Base-by-base conservation (phyloP, 2,888 invertebrate genomes). In the Gymnoscelis rufifasciata region DNA sequence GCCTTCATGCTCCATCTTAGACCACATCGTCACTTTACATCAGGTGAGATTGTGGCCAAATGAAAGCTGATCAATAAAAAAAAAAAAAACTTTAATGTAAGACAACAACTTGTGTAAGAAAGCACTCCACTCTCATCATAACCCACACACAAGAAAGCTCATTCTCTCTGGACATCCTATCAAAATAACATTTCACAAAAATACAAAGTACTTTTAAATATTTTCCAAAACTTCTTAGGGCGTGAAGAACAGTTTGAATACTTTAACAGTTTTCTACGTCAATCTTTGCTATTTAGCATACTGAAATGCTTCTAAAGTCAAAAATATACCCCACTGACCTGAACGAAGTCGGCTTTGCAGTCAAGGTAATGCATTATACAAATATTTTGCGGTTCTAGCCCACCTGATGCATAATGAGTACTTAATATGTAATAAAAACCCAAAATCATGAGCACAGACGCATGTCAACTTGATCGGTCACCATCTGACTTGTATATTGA, bases 351-450 rank as follows among this genome's bases (percentile, higher is more conserved):
- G 23, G 43, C 29, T 43, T 51, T 43, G 40, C 52, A 48, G 52
- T 48, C 42, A 51, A 51, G 49, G 47, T 51, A 48, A 52, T 52
- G 43, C 43, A 53, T 43, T 29, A 51, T 50, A 47, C 50, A 47
- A 38, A 51, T 39, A 40, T 33, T 30, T 41, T 26, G 44, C 43
- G 7, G 38, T 31, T 51, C 39, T 35, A 38, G 27, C 39, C 37
- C 26, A 38, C 37, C 39, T 19, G 45, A 41, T 43, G 46, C 40
- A 55, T 55, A 57, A 51, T 47, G 46, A 39, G 44, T 44, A 38
- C 27, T 24, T 10, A 29, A n/a, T 36, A 24, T 19, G 31, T 30
- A 40, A 24, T 38, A 38, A 51, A 45, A 19, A 41, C 12, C 10
- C 30, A 30, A 43, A 41, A 53, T 49, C 28, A 13, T 40, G 40